Conservation (phyloP, 2,797 vertebrate species). For the Enteromius unitaeniatus region DNA sequence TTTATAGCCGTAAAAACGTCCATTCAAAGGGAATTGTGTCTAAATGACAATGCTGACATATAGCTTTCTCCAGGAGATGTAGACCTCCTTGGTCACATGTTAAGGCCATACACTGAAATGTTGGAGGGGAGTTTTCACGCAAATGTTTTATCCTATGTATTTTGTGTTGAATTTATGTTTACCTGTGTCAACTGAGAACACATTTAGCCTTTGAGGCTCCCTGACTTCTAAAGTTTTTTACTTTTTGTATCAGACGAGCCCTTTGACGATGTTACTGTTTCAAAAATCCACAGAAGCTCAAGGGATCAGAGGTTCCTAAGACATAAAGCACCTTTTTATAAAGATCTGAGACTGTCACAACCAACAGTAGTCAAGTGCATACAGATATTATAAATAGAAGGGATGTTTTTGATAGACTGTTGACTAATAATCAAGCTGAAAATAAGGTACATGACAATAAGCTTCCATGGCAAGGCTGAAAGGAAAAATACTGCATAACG, state of each 20-base stretch:
- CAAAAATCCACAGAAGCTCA: slow-evolving; percentile 27
- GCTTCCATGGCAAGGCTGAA: not conserved
- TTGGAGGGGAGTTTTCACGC: not conserved
- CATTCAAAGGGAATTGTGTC: not conserved
- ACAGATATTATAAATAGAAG: slow-evolving; percentile 4
- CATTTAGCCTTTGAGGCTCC: slow-evolving; percentile 26
- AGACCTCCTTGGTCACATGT: not conserved
- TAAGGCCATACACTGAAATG: not conserved
- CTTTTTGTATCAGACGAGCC: not conserved
- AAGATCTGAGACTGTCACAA: slow-evolving; percentile 10
- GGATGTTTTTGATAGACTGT: not conserved
- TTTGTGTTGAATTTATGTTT: slow-evolving; percentile 29
- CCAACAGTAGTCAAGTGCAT: not conserved
- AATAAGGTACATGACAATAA: not conserved
- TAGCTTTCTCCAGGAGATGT: not conserved
- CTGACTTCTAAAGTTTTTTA: slow-evolving; percentile 2
- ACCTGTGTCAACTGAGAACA: slow-evolving; percentile 10
- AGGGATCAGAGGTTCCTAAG: slow-evolving; percentile 27
- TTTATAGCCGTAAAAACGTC: not conserved
- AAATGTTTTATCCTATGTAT: not conserved
- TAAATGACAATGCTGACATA: not conserved
- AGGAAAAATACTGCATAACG: not conserved
- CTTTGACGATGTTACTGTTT: slow-evolving; percentile 36
- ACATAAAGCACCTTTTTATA: slow-evolving; percentile 27
- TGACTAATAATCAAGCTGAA: slow-evolving; percentile 5